Base-by-base conservation (phyloP, 2,888 invertebrate species). In the Nematopogon swammerdamellus region DNA sequence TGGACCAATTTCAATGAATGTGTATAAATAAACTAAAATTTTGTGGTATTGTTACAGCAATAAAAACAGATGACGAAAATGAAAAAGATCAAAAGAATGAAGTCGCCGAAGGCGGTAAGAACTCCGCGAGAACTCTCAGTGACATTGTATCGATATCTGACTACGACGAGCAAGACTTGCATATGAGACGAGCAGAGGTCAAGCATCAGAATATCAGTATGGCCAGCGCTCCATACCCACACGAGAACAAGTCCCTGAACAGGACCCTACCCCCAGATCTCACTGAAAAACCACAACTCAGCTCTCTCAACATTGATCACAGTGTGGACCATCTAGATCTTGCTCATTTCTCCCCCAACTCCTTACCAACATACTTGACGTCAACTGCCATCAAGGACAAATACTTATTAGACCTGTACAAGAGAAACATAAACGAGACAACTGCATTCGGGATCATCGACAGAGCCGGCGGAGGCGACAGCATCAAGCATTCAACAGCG, bases 61-160 rank as follows among this genome's bases (percentile, higher is more conserved):
- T 85, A 47, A 84, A 85, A 68, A 68, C 84, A 46, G 83, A 85
- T 48, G 82, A 82, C 46, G 79, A 79, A 5, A 79, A 83, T 53
- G 63, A 82, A 48, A 73, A 72, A 6, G 61, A 82, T 8, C 71
- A 72, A 6, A 73, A 68, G 46, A 76, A 76, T 52, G 82, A 79
- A 36, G 55, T 59, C 2, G 58, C 64, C 11, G 76, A 75, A 6
- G 84, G 81, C 18, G 62, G 72, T 1, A 87, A 86, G 64, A 79
- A 80, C 49, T 87, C 87, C 46, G 89, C 85, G 0, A 80, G 88
- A 43, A 88, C 88, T 0, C 70, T 89, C 4, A 87, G 87, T 61
- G 88, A 89, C 57, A 85, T 89, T 51, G 77, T 88, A 1, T 89
- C 89, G 1, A 85, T 89, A 62, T 85, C 88, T 0, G 89, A 89